phyloP scores from a whole-genome alignment of 64 coral and sea anemone genomes.

The Astreopora myriophthalma region DNA sequence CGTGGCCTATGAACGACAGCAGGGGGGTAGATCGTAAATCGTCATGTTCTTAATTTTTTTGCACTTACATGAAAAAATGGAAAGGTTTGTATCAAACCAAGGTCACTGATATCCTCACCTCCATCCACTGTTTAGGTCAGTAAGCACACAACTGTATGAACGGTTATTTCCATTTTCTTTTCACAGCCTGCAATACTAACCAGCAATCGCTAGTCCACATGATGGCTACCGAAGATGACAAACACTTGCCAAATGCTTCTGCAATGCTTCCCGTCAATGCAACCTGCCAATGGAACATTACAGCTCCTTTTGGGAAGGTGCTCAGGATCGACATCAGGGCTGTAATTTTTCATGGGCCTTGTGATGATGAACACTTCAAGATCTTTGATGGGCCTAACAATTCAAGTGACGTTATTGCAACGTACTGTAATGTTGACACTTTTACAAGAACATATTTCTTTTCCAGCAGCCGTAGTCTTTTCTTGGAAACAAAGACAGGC shows the following conservation, averaged over 20 bases:
- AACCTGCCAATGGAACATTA: conserved; percentile 11
- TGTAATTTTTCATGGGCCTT: not conserved
- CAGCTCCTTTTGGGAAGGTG: conserved; percentile 27
- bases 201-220: not conserved
- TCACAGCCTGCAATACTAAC: not conserved
- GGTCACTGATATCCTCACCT: too few species aligned
- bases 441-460: not conserved
- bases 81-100: too few species aligned
- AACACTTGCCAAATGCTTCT: not conserved
- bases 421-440: not conserved
- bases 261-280: not conserved
- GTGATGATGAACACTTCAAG: not conserved
- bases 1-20: too few species aligned
- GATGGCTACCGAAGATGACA: not conserved
- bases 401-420: not conserved
- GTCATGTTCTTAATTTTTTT: too few species aligned
- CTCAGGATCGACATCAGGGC: not conserved
- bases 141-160: too few species aligned
- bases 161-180: not conserved
- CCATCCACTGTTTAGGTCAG: too few species aligned
- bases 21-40: too few species aligned
- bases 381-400: not conserved
- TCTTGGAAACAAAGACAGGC: not conserved
- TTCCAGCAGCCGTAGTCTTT: not conserved
- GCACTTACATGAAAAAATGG: too few species aligned